Evolutionary conservation across 2,888 invertebrate species (phyloP), one percentile per base, ranked within the genome.

Genomic region (Vandiemenella viatica): DNA sequence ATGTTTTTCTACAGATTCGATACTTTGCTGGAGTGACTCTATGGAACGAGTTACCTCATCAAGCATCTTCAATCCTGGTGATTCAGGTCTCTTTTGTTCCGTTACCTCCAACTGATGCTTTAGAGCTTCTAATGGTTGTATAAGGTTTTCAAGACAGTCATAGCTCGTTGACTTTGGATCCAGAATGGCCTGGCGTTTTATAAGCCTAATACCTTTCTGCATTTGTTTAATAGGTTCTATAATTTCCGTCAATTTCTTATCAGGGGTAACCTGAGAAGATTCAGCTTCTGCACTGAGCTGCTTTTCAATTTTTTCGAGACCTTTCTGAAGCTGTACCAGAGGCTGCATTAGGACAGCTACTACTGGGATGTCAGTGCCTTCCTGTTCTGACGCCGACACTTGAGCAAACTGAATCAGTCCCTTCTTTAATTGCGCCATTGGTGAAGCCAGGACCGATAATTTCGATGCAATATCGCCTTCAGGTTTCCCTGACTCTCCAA

Each of bases 221-320:
- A 70, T 55, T 54, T 67, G 68, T 56, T 73, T 72, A 8, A 75
- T 61, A 0, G 74, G 73, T 38, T 68, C 67, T 37, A 32, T 13
- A 32, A 32, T n/a, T 3, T 10, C n/a, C n/a, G 32, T 32, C n/a
- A n/a, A n/a, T 32, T 32, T 10, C 10, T 10, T 32, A 32, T 4
- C 32, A 2, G 32, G n/a, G 3, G n/a, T n/a, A 32, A 10, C n/a
- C 13, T n/a, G 10, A 13, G 10, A 13, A n/a, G 10, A 13, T 2
- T 13, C 13, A 3, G 13, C 13, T 13, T 32, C 32, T 13, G 13
- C 13, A 10, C 22, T 43, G 21, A 42, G 19, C 10, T 42, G 42
- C 18, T 19, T 17, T 15, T 42, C 42, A n/a, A 42, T 13, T n/a
- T 21, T 10, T 7, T 42, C 42, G 13, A 42, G 18, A 19, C 48